Evolutionary conservation across 2,113 vertebrate genomes (phyloP).

Genomic region (Lagopus leucura): DNA sequence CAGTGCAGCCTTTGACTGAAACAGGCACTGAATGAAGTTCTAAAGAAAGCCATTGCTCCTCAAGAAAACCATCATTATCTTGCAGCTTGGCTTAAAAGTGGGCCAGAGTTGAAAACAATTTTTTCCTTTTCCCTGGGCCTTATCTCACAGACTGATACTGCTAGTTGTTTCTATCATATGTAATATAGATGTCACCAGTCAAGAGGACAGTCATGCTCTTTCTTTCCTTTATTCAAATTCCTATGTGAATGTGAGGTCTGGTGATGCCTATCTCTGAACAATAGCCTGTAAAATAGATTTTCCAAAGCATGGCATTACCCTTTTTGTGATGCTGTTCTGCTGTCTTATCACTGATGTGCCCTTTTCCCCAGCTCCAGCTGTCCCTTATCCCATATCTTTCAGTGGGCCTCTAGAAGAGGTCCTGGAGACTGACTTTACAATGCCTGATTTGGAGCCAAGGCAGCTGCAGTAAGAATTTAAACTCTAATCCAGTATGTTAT

Average conservation of each 20-base stretch:
- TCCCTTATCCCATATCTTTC: neutral
- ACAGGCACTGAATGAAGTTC: conserved; percentile 28
- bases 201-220: neutral
- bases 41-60: conserved; percentile 27
- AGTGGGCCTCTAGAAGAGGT: neutral
- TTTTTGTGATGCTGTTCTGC: neutral
- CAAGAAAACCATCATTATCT: conserved; percentile 33
- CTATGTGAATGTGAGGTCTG: neutral
- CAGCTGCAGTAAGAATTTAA: conserved; percentile 24
- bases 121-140: neutral
- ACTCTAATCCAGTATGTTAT: neutral
- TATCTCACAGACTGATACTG: neutral
- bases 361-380: neutral
- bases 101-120: conserved; percentile 4
- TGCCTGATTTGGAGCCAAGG: neutral
- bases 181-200: neutral
- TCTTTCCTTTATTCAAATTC: neutral
- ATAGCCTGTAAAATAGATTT: neutral
- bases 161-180: neutral
- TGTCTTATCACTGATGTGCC: neutral
- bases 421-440: neutral
- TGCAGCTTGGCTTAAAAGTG: conserved; percentile 22
- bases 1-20: conserved; percentile 49
- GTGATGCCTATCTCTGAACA: neutral
- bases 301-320: neutral